phyloP scores from a whole-genome alignment of 2,888 invertebrate genomes.

The Ochropacha duplaris region DNA sequence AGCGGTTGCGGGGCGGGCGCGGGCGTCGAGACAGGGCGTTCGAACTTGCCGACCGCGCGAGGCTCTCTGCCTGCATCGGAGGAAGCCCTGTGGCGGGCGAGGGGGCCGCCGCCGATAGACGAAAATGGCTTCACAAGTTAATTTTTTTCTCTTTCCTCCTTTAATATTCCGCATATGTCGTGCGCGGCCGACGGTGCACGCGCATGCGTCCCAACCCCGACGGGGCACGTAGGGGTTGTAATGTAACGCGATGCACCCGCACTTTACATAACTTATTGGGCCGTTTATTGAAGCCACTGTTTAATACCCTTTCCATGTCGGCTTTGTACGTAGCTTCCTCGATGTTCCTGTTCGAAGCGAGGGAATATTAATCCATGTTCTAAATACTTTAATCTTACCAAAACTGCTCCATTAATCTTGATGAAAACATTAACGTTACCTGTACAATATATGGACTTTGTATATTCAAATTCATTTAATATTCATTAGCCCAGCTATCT shows the following conservation, averaged over 20 bases:
- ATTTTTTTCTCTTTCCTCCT: conserved; percentile 84
- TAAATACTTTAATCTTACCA: conserved; percentile 56
- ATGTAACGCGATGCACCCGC: conserved; percentile 79
- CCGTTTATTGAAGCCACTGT: conserved; percentile 78
- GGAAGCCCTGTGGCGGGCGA: conserved; percentile 71
- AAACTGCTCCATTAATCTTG: conserved; percentile 65
- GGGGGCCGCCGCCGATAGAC: conserved; percentile 75
- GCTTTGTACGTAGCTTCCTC: conserved; percentile 73
- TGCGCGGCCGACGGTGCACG: conserved; percentile 73
- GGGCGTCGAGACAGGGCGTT: conserved; percentile 40
- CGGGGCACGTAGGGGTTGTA: conserved; percentile 69
- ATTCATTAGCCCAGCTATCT: background rate
- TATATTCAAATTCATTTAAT: background rate
- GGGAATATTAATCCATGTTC: conserved; percentile 71
- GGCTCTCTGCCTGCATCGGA: conserved; percentile 68
- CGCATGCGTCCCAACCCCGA: conserved; percentile 75
- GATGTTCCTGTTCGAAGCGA: conserved; percentile 42
- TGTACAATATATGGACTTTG: conserved; percentile 13
- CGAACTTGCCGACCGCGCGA: conserved; percentile 61
- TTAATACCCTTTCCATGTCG: conserved; percentile 79
- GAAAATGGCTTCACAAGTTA: conserved; percentile 83
- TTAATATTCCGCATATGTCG: conserved; percentile 83
- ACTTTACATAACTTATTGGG: conserved; percentile 82
- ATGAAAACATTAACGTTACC: conserved; percentile 37
- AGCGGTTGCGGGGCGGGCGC: conserved; percentile 14